Evolutionary conservation across 2,888 invertebrate species (phyloP).

Genomic region (Drosophila affinis): DNA sequence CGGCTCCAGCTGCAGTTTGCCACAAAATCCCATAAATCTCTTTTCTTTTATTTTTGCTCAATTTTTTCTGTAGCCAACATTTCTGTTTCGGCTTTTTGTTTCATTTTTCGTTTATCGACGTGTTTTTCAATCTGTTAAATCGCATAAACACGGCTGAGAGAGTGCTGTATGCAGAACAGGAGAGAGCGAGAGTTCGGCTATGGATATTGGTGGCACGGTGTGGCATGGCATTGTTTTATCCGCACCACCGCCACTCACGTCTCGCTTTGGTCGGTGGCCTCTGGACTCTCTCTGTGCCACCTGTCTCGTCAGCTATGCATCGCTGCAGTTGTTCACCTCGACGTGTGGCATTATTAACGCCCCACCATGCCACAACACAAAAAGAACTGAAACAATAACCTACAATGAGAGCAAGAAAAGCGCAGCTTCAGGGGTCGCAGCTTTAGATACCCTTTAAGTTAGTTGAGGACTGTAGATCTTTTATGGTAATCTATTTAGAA

Average conservation of each 20-base stretch:
- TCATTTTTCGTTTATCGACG: slow-evolving; percentile 22
- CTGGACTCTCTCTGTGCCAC: slow-evolving; percentile 4
- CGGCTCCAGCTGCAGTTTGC: slow-evolving; percentile 12
- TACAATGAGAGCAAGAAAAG: not conserved
- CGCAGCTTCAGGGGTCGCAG: not conserved
- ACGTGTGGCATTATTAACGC: slow-evolving; percentile 37
- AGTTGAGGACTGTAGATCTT: too few relatives aligned
- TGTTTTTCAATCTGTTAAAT: slow-evolving; percentile 42
- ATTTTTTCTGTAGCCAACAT: not conserved
- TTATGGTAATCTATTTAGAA: too few relatives aligned
- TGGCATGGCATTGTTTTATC: slow-evolving; percentile 24
- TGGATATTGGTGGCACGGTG: not conserved
- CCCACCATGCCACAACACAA: slow-evolving; percentile 6
- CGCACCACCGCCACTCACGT: not conserved
- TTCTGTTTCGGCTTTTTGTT: slow-evolving; percentile 8
- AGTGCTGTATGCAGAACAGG: slow-evolving; percentile 3
- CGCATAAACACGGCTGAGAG: slow-evolving; percentile 25
- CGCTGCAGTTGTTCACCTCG: slow-evolving; percentile 28
- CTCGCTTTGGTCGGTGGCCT: not conserved
- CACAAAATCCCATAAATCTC: slow-evolving; percentile 21
- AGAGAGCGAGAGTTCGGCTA: not conserved
- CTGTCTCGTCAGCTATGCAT: slow-evolving; percentile 39
- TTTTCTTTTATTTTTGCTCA: slow-evolving; percentile 1
- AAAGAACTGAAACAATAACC: slow-evolving; percentile 5
- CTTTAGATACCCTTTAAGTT: not conserved